Evolutionary conservation across 2,888 invertebrate species (phyloP), one percentile per base, ranked within the genome.

Genomic region (Dioctria linearis): DNA sequence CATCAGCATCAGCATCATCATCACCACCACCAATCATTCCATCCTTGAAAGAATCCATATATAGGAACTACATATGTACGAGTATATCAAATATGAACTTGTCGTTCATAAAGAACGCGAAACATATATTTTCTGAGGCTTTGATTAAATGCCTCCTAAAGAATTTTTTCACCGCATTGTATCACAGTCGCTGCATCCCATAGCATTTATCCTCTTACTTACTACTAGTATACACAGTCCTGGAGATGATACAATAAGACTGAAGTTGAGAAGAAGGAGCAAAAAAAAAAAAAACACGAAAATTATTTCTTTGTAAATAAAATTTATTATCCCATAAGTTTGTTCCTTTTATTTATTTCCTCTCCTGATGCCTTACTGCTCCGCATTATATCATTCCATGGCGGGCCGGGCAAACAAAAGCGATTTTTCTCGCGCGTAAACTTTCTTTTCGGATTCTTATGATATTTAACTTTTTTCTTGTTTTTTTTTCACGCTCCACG

Each of bases 261-360:
- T 57, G 57, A 57, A 57, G 25, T 25, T 25, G 25, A 25, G 25
- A 25, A 25, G 25, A 25, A 25, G 25, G 25, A 2, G 25, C 25
- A 25, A 25, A 25, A 25, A 25, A 25, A 25, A 25, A 25, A 25
- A 25, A 25, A 2, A 25, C 25, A 25, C 25, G 25, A 57, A 57
- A 57, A 57, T 57, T 57, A 57, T 57, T 57, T 57, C 57, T 3
- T 13, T 57, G 57, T 57, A 3, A 57, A 57, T 57, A 57, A 57
- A 57, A 57, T 57, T 57, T 57, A 57, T 57, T 57, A 57, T 25
- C 57, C 57, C 57, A 57, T 57, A 57, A 57, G 57, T 57, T 57
- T 57, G 57, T 57, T 57, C 57, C 57, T 57, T 57, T 57, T 57
- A 57, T 57, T 57, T 57, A 57, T 57, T 57, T 57, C 25, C 57